A percentile compares a stretch with the other conserved stretches of the same genome.
phyloP scores from a whole-genome alignment of 2,113 vertebrate genomes.

The Sciurus niger region DNA sequence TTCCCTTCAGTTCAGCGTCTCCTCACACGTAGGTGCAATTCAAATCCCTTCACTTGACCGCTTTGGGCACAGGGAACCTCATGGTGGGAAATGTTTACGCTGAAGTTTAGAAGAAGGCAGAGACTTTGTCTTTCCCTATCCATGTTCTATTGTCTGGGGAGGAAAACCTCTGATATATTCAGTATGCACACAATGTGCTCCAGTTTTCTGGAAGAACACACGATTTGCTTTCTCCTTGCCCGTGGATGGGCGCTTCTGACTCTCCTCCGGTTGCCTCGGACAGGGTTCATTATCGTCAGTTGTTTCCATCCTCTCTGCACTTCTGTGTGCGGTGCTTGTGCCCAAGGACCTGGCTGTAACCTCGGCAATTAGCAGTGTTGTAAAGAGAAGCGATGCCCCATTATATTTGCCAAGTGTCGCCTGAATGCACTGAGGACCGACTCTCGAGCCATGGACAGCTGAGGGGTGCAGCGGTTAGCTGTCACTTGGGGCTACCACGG shows the following conservation, averaged over 20 bases:
- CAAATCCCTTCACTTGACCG: not conserved
- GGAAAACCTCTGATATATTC: not conserved
- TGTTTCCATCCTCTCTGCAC: not conserved
- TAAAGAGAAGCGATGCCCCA: not conserved
- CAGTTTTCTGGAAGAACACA: not conserved
- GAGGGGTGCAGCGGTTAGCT: not conserved
- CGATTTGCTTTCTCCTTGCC: not conserved
- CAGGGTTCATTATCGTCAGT: not conserved
- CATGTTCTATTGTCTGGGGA: not conserved
- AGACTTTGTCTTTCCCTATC: not conserved
- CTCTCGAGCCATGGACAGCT: not conserved
- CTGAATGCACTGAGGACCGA: not conserved
- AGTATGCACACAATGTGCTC: not conserved
- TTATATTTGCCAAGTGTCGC: not conserved
- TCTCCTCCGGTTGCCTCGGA: not conserved
- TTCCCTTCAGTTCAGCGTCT: not conserved
- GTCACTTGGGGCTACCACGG: not conserved
- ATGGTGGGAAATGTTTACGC: not conserved
- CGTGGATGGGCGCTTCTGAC: not conserved
- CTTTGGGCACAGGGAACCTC: not conserved
- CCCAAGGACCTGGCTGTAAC: not conserved
- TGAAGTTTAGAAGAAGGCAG: not conserved
- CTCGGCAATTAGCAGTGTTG: not conserved
- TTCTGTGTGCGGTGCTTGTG: not conserved
- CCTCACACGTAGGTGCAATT: not conserved